A percentile compares a stretch with the other conserved stretches of the same genome.
Evolutionary conservation across 1,140 invertebrate species (phyloP).

Genomic region (Drosophila guanche): DNA sequence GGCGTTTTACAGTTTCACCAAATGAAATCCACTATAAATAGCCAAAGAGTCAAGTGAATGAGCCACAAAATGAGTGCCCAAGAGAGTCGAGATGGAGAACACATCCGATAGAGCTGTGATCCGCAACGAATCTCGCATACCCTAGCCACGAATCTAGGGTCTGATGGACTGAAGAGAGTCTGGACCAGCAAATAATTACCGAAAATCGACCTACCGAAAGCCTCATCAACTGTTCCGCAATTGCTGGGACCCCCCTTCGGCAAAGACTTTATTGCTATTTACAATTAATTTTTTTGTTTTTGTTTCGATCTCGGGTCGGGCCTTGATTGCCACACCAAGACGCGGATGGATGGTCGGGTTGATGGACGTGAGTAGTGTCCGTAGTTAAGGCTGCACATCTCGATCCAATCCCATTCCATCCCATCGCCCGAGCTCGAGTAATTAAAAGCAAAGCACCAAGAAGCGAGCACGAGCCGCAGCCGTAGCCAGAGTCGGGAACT

Average conservation of each 20-base stretch:
- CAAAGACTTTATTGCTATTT: slow-evolving; percentile 38
- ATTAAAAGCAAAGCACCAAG: slow-evolving; percentile 60
- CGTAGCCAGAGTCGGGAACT: slow-evolving; percentile 14
- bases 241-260: slow-evolving; percentile 28
- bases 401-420: slow-evolving; percentile 17
- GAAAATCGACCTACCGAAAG: too few species aligned
- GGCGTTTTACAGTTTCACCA: slow-evolving; percentile 76
- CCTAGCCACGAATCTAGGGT: not conserved
- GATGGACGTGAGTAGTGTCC: slow-evolving; percentile 1
- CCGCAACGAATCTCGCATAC: slow-evolving; percentile 5
- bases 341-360: slow-evolving; percentile 23
- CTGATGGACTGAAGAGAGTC: too few species aligned
- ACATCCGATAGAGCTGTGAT: not conserved
- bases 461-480: slow-evolving; percentile 40
- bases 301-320: slow-evolving; percentile 17
- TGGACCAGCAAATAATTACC: too few species aligned
- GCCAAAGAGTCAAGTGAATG: slow-evolving; percentile 72
- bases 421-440: slow-evolving; percentile 31
- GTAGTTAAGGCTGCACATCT: slow-evolving; percentile 10
- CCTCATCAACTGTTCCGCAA: too few species aligned
- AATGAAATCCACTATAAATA: slow-evolving; percentile 71
- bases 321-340: slow-evolving; percentile 40
- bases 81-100: slow-evolving; percentile 21
- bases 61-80: slow-evolving; percentile 46
- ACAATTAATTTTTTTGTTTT: slow-evolving; percentile 29